phyloP scores from a whole-genome alignment of 2,797 vertebrate genomes.

The Pogoniulus pusillus region DNA sequence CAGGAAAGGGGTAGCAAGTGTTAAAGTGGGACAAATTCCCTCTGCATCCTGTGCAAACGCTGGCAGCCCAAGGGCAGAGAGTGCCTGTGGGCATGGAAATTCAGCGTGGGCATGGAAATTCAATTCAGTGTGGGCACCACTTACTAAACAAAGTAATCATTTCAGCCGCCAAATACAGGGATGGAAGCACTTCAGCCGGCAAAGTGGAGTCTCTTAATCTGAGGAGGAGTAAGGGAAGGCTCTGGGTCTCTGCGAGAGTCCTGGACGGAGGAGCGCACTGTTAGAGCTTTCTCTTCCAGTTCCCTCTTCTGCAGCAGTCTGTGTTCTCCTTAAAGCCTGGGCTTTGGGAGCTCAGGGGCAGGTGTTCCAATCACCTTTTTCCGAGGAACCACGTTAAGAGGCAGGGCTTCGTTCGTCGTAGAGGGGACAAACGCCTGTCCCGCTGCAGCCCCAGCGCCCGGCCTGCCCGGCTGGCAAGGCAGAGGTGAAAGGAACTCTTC shows the following conservation, averaged over 20 bases:
- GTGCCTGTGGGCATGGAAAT: not conserved
- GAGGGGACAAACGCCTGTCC: not conserved
- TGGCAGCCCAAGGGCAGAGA: slow-evolving; percentile 30
- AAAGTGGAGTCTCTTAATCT: not conserved
- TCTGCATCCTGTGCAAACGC: slow-evolving; percentile 27
- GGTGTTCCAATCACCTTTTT: no score
- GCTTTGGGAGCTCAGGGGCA: no score
- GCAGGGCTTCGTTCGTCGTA: not conserved
- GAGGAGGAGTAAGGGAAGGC: not conserved
- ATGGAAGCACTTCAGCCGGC: not conserved
- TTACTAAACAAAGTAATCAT: slow-evolving; percentile 7
- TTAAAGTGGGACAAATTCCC: slow-evolving; percentile 46
- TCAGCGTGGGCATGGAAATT: not conserved
- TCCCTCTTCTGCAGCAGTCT: not conserved
- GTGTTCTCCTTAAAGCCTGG: not conserved
- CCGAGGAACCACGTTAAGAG: not conserved
- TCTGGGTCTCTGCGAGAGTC: not conserved
- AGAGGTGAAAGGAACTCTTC: not conserved
- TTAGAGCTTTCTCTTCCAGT: not conserved
- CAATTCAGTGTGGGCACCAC: not conserved
- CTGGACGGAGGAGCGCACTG: accelerated
- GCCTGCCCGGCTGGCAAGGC: not conserved
- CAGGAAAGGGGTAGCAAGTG: slow-evolving; percentile 16
- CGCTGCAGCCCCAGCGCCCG: not conserved
- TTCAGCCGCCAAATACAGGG: not conserved